Evolutionary conservation across 2,797 vertebrate species (phyloP).

Genomic region (Siniperca undulata): DNA sequence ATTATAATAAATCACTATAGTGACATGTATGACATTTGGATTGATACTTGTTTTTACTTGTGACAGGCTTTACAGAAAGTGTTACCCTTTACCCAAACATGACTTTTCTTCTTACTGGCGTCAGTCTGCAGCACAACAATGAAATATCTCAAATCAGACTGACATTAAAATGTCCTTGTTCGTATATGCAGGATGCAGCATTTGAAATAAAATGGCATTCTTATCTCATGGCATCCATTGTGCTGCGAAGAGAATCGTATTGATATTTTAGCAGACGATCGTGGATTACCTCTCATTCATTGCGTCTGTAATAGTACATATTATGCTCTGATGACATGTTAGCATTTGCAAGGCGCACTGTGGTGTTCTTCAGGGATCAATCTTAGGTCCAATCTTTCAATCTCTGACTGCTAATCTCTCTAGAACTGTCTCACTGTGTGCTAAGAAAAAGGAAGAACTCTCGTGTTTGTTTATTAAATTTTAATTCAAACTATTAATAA

Average conservation of each 20-base stretch:
- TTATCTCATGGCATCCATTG: not conserved
- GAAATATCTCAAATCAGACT: not conserved
- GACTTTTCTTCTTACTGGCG: not conserved
- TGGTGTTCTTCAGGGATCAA: slow-evolving; percentile 5
- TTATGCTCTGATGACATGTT: not conserved
- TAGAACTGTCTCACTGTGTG: not conserved
- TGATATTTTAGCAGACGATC: not conserved
- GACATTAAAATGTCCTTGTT: not conserved
- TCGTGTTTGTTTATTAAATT: not conserved
- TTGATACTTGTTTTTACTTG: no score
- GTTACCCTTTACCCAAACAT: slow-evolving; percentile 7
- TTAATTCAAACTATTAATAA: not conserved
- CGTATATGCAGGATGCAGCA: not conserved
- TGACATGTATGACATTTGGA: slow-evolving; percentile 11
- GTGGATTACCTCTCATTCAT: not conserved
- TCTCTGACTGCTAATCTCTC: not conserved
- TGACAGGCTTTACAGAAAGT: not conserved
- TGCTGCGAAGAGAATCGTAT: not conserved
- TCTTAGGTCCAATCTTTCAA: no score
- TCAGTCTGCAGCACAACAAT: not conserved
- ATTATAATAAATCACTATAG: not conserved
- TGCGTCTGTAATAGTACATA: not conserved
- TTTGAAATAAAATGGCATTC: slow-evolving; percentile 8
- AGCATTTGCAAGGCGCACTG: not conserved
- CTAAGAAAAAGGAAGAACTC: not conserved